Evolutionary conservation across 2,888 invertebrate species (phyloP), one percentile per base, ranked within the genome.

Genomic region (Tetheella fluctuosa): DNA sequence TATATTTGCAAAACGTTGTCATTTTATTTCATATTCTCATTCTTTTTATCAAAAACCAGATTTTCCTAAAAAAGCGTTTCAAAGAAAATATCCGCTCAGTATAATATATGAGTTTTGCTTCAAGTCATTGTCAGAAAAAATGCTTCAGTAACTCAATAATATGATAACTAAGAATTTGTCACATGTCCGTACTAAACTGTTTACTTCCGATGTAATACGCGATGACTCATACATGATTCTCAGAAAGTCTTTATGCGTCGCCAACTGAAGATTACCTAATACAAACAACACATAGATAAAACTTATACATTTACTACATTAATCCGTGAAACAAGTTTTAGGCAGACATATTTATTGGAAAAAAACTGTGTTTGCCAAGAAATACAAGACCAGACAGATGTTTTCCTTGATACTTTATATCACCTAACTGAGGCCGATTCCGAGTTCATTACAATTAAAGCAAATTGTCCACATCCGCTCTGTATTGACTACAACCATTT

Each of bases 381-480:
- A 30, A 54, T 54, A 12, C 20, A 52, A 58, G 6, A 28, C 17
- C n/a, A 34, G 56, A 37, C 48, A 59, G 23, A 20, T 30, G 59
- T 64, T 62, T 67, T 71, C 68, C 68, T 72, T 65, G 64, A 34
- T 17, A 55, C 20, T 55, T 65, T 62, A 71, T 68, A 64, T 70
- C 58, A 57, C 30, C 56, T 42, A 56, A 60, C 60, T 70, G 75
- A 79, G 73, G 73, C 71, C 75, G 79, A 78, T 73, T 56, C 20
- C n/a, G 73, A 81, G 81, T 80, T 77, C 73, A 73, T 77, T 80
- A 84, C 83, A 89, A 89, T 89, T 90, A 89, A 85, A 84, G 79
- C 85, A 86, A 91, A 92, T 91, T 91, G 90, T 77, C 80, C 71
- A 84, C 91, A 89, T 92, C 92, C 91, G 90, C 88, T 77, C 80